phyloP scores from a whole-genome alignment of 30 jellyfish, hydroid and myxozoan genomes.

The Cassiopea xamachana region DNA sequence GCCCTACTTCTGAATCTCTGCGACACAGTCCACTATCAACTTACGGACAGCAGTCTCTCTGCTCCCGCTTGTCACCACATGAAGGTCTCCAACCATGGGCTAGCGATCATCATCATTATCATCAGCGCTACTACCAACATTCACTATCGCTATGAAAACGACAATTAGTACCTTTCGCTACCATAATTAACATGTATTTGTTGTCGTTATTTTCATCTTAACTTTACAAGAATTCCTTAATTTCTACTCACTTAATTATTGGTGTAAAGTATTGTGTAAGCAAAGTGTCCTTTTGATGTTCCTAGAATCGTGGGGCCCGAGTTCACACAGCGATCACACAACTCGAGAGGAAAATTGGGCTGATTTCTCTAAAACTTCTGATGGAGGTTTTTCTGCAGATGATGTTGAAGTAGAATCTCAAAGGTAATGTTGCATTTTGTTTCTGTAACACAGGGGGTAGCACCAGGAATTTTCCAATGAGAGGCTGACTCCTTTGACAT shows the following conservation, averaged over 20 bases:
- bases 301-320: conserved; percentile 71
- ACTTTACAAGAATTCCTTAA: no score
- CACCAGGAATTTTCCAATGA: no score
- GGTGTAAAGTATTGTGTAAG: no score
- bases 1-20: background rate
- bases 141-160: background rate
- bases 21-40: background rate
- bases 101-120: background rate
- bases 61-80: background rate
- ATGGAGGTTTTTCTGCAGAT: conserved; percentile 31
- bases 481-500: no score
- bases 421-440: background rate
- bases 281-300: background rate
- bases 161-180: background rate
- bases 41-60: background rate
- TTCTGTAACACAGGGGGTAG: background rate
- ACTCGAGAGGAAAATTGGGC: conserved; percentile 71
- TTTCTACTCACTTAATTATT: no score
- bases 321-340: conserved; percentile 15
- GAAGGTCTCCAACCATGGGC: background rate
- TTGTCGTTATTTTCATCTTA: no score
- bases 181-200: no score
- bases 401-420: conserved; percentile 34
- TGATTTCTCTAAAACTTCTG: conserved; percentile 68
- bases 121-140: background rate